phyloP scores from a whole-genome alignment of 2,797 vertebrate species.

The Prionace glauca region DNA sequence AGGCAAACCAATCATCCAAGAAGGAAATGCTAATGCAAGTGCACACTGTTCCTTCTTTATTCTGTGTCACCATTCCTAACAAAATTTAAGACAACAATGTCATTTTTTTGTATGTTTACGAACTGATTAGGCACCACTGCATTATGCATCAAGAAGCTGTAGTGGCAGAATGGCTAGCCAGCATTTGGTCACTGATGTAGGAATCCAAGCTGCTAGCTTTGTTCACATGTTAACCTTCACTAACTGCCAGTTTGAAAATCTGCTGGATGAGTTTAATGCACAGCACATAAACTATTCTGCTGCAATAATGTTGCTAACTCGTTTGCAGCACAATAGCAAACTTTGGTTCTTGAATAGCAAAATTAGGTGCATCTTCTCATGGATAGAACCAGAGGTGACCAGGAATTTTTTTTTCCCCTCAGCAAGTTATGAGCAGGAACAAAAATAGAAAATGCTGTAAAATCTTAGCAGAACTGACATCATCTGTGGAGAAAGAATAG shows the following conservation, averaged over 20 bases:
- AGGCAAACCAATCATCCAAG: neutral
- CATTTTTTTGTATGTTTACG: neutral
- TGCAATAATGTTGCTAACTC: neutral
- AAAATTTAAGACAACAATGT: neutral
- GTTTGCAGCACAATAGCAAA: neutral
- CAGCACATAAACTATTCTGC: neutral
- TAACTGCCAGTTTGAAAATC: neutral
- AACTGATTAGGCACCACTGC: neutral
- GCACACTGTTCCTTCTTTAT: no score
- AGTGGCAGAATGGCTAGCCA: neutral
- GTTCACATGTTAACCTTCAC: neutral
- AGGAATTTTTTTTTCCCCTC: neutral
- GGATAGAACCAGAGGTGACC: neutral
- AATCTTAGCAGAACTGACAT: no score
- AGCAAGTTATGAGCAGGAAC: neutral
- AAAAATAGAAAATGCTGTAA: no score
- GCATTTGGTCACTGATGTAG: neutral
- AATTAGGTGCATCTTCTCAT: neutral
- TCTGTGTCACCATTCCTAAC: neutral
- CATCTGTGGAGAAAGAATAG: no score
- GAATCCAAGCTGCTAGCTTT: neutral
- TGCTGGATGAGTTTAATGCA: neutral
- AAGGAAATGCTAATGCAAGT: neutral
- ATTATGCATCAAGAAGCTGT: neutral
- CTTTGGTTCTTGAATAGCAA: neutral